Evolutionary conservation across 2,797 vertebrate genomes (phyloP).

Genomic region (Gobionotothen gibberifrons): DNA sequence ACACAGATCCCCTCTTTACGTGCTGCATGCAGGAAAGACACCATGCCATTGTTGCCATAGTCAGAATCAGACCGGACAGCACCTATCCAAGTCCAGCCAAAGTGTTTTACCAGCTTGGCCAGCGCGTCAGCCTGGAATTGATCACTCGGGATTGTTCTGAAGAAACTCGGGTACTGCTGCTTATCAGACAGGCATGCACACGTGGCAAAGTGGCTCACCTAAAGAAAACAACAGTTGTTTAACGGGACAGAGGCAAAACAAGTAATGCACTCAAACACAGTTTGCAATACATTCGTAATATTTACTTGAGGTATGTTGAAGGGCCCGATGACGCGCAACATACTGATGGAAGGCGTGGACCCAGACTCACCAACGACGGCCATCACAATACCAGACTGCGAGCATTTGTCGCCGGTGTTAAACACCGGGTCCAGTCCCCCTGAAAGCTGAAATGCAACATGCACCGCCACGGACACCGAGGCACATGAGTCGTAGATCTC

Average conservation of each 20-base stretch:
- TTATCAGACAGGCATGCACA: too few species aligned
- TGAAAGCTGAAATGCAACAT: conserved; percentile 62
- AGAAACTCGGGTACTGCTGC: too few species aligned
- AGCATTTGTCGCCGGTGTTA: conserved; percentile 36
- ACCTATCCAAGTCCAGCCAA: too few species aligned
- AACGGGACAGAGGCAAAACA: too few species aligned
- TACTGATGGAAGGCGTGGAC: conserved; percentile 77
- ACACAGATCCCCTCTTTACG: too few species aligned
- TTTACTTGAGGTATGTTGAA: conserved; percentile 77
- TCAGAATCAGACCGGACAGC: too few species aligned
- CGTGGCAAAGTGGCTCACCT: conserved; percentile 82
- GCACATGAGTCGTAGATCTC: conserved; percentile 72
- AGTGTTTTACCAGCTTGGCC: too few species aligned
- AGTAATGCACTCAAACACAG: not conserved
- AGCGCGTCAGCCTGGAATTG: too few species aligned
- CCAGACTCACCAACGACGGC: conserved; percentile 75
- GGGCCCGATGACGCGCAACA: conserved; percentile 66
- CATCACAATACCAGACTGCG: conserved; percentile 38
- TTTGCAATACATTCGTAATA: not conserved
- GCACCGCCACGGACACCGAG: conserved; percentile 55
- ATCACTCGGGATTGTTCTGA: too few species aligned
- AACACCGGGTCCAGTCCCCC: conserved; percentile 57
- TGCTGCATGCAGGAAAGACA: too few species aligned
- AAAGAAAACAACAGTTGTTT: not conserved
- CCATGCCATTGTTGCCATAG: too few species aligned